phyloP scores from a whole-genome alignment of 2,888 invertebrate genomes.

The Agrochola macilenta region DNA sequence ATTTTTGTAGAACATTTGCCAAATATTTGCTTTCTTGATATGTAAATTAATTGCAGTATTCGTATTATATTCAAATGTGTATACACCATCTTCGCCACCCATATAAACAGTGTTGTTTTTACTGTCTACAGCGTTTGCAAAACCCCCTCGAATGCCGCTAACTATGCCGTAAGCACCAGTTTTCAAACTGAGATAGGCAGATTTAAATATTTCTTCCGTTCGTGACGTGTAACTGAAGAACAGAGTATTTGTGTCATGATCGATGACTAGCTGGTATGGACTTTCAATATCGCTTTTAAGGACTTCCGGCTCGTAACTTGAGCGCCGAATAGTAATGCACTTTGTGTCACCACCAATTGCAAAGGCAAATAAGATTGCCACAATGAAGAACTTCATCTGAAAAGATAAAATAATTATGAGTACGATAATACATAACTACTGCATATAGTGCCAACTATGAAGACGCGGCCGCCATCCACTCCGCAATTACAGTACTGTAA shows the following conservation, averaged over 20 bases:
- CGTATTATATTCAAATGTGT: conserved; percentile 74
- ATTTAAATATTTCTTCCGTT: conserved; percentile 66
- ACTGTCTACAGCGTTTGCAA: conserved; percentile 78
- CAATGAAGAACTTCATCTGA: conserved; percentile 69
- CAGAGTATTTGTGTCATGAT: conserved; percentile 78
- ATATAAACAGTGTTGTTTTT: conserved; percentile 75
- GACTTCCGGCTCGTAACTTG: conserved; percentile 66
- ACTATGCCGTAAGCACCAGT: conserved; percentile 74
- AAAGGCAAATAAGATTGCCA: conserved; percentile 51
- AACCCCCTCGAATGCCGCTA: conserved; percentile 74
- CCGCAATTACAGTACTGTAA: too few species aligned
- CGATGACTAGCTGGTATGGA: conserved; percentile 82
- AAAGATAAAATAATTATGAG: conserved; percentile 41
- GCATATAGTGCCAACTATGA: too few species aligned
- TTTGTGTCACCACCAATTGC: conserved; percentile 16
- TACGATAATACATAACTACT: too few species aligned
- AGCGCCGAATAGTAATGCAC: conserved; percentile 37
- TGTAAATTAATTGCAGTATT: conserved; percentile 70
- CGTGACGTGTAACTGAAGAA: conserved; percentile 79
- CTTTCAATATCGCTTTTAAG: conserved; percentile 69
- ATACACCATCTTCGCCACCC: conserved; percentile 80
- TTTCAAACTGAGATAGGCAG: conserved; percentile 77
- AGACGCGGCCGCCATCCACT: too few species aligned
- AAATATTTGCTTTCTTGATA: conserved; percentile 73
- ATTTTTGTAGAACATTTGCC: conserved; percentile 82